These are phyloP conservation scores for Dryococelus australis DNA, from an alignment of 2,888 invertebrate genomes.

Conservation along the genomic window DNA sequence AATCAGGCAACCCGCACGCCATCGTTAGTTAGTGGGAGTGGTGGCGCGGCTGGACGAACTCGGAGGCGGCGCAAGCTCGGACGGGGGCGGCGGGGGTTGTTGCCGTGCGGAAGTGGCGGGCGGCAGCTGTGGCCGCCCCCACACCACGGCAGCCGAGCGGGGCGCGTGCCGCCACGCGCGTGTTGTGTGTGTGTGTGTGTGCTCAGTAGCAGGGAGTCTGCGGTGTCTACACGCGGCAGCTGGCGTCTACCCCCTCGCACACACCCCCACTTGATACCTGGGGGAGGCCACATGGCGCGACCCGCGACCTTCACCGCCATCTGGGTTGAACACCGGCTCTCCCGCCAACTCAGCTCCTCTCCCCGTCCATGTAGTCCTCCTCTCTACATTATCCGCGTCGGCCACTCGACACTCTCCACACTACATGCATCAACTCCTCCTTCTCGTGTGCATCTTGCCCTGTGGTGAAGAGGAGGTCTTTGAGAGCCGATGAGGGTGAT, in stretches of 20 bases:
- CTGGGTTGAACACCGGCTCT: neutral
- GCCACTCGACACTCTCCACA: no score
- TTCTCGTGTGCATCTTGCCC: no score
- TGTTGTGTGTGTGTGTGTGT: neutral
- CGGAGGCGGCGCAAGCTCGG: no score
- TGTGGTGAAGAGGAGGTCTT: no score
- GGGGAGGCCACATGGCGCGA: slow-evolving; percentile 7
- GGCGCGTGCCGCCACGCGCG: neutral
- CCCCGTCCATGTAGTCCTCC: no score
- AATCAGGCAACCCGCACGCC: no score
- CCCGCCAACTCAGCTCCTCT: neutral
- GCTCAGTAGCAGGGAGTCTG: slow-evolving; percentile 16
- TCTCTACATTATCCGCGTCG: no score
- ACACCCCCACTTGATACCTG: neutral
- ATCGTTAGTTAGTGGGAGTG: no score
- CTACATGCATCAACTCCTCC: no score
- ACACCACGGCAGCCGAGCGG: neutral
- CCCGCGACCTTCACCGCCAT: slow-evolving; percentile 7
- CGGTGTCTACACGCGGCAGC: neutral
- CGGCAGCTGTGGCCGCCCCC: neutral
- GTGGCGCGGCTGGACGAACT: no score
- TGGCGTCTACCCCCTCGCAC: neutral
- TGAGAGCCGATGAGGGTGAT: no score
- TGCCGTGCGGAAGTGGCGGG: neutral
- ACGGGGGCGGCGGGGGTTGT: neutral